Evolutionary conservation across 2,797 vertebrate species (phyloP), one percentile per base, ranked within the genome.

Genomic region (Gallirallus australis): DNA sequence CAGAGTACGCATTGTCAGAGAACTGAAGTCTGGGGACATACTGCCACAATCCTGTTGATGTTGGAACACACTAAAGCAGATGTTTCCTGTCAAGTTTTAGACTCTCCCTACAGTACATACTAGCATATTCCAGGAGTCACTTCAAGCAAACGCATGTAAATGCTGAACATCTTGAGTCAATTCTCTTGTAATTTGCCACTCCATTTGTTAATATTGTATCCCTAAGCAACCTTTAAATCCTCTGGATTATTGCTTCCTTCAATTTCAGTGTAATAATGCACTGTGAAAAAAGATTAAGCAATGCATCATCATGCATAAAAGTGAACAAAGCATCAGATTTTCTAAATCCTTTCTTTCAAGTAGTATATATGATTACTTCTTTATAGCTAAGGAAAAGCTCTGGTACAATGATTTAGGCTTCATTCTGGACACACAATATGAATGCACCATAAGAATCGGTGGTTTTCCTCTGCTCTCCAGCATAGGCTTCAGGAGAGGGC

Each of bases 41-140:
- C 47, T 85, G 82, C 90, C 94, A 86, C 47, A 28, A 75, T 88
- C 81, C 61, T 98, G 97, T 98, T 98, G 97, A 98, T 94, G 52
- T 96, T 98, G 97, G 98, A 98, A 47, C 75, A 37, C 47, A 94
- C 75, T 86, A 89, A 97, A 97, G 59, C 98, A 98, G 98, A 98
- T 98, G 98, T 98, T 98, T 98, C 98, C 98, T 98, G 97, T 97
- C 82, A 92, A 82, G 59, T 88, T 31, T 69, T 93, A 95, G 89
- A 81, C 68, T 96, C 70, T 94, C 73, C 65, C 94, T 86, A 78
- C 85, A 96, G 53, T 82, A 89, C 72, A 66, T 33, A 89, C 11
- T 54, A 82, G 70, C 50, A 47, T 82, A 94, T 92, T 94, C 61
- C 59, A 92, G 53, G 53, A 94, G 86, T 88, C 78, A 92, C 79